Base-by-base conservation (phyloP, 2,113 vertebrate genomes). In the Chamaea fasciata region DNA sequence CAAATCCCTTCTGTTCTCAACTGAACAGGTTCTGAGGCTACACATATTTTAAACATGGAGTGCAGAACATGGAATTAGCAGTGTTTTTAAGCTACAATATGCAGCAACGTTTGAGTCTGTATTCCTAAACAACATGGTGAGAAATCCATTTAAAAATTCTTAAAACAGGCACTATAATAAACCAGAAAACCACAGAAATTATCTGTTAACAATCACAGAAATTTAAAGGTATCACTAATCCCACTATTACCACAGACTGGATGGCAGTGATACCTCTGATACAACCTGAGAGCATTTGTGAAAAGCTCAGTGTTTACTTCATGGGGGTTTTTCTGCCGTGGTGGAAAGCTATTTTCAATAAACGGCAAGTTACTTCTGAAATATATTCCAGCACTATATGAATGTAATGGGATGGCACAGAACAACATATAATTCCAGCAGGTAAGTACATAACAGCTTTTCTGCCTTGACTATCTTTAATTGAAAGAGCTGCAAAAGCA, bases 401-500 rank as follows among this genome's bases (percentile, higher is more conserved):
- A 95, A 89, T 37, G 52, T 37, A 96, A 83, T 27, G 55, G 39
- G 41, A 67, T 56, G 67, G 87, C 87, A 94, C 19, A 78, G 82
- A 94, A 74, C 35, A 78, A 87, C 90, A 94, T 20, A 37, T 62
- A 94, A 95, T 89, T 94, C 81, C 80, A 95, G 80, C 92, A 96
- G 92, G 90, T 94, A 96, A 96, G 65, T 83, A 96, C 82, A 49
- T 70, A 95, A 94, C 84, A 94, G 84, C 83, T 91, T 89, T 89
- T 91, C 87, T 95, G 84, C 71, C 75, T 94, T 91, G 88, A 95
- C 90, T 94, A 39, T 83, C 90, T 96, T 95, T 95, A 96, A 96
- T 92, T 96, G 94, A 96, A 92, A 95, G 87, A 65, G 71, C 89
- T 83, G 88, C 71, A 90, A 87, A 90, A 95, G 64, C 95, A 95